phyloP scores from a whole-genome alignment of 2,888 invertebrate species.

The Tortricodes alternella region DNA sequence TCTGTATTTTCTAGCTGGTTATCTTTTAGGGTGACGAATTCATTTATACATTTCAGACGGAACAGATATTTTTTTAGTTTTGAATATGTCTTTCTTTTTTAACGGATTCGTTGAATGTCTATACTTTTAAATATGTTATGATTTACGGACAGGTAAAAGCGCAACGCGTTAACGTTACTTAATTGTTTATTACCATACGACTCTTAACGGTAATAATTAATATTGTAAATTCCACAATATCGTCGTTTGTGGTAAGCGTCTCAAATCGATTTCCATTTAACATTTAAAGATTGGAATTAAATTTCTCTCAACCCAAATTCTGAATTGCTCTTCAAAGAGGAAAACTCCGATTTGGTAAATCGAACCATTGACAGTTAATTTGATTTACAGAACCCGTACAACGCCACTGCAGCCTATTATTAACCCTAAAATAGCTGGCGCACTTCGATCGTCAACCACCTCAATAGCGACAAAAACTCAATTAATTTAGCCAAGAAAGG shows the following conservation, averaged over 20 bases:
- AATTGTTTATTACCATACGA: no score
- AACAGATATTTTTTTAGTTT: no score
- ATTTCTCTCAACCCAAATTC: neutral
- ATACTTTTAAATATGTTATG: no score
- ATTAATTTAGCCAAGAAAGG: slow-evolving; percentile 56
- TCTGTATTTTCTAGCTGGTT: slow-evolving; percentile 18
- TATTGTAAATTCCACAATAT: no score
- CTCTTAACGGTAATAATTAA: no score
- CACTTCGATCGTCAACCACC: slow-evolving; percentile 34
- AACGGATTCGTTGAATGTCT: no score
- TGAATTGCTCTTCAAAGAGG: neutral
- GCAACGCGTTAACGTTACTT: no score
- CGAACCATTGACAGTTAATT: slow-evolving; percentile 30
- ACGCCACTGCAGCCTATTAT: slow-evolving; percentile 37
- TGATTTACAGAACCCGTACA: slow-evolving; percentile 32
- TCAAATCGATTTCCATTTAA: neutral
- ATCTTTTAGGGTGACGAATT: slow-evolving; percentile 21
- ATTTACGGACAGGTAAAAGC: no score
- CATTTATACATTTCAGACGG: neutral
- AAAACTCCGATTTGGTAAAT: slow-evolving; percentile 14
- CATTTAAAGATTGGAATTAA: neutral
- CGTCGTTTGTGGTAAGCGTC: neutral
- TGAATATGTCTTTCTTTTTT: no score
- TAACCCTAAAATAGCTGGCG: slow-evolving; percentile 45
- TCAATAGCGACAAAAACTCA: slow-evolving; percentile 51